Evolutionary conservation across 2,797 vertebrate species (phyloP).

Genomic region (Luscinia megarhynchos): DNA sequence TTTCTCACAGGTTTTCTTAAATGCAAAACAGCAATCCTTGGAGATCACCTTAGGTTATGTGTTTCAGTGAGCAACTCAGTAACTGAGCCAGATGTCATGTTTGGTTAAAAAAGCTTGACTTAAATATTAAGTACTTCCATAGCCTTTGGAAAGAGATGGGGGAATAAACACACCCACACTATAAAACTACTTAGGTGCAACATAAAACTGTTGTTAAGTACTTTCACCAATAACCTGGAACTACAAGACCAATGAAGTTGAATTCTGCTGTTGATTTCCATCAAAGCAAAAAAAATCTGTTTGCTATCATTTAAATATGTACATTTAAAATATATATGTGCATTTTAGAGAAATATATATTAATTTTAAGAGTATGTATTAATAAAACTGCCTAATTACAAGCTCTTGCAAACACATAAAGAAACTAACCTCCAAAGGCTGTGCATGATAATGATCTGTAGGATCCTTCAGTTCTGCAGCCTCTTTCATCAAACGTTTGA

Average conservation of each 20-base stretch:
- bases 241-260: not conserved
- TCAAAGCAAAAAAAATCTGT: not conserved
- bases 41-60: not conserved
- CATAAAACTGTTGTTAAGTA: not conserved
- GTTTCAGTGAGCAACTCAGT: not conserved
- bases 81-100: not conserved
- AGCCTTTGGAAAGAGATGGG: not conserved
- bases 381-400: not conserved
- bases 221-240: not conserved
- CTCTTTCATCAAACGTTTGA: slow-evolving; percentile 98
- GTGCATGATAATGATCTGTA: slow-evolving; percentile 98
- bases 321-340: not conserved
- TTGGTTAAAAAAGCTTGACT: not conserved
- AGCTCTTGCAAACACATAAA: not conserved
- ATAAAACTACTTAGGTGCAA: not conserved
- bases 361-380: not conserved
- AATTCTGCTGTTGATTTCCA: not conserved
- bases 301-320: not conserved
- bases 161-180: not conserved
- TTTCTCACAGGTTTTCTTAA: not conserved
- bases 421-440: slow-evolving; percentile 93
- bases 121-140: not conserved
- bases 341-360: not conserved
- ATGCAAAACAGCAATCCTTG: not conserved
- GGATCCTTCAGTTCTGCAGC: slow-evolving; percentile 94